Evolutionary conservation across 37 sponge, comb jelly and placozoan genomes (phyloP), one percentile per base, ranked within the genome.

Genomic region (Diacarnus erythraeanus): DNA sequence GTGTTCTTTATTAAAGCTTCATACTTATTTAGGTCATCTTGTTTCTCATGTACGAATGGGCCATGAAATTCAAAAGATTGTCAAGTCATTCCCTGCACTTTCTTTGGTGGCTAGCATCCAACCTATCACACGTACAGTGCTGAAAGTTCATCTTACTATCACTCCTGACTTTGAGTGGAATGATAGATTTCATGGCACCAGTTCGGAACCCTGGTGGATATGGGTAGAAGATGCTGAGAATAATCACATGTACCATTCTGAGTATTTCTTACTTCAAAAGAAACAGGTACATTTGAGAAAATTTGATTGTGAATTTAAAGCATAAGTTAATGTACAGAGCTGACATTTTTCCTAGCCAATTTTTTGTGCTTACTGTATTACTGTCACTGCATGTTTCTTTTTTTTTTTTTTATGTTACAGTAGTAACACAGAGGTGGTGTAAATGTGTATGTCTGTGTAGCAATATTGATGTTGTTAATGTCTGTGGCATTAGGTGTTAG

Each of bases 141-240:
- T 98, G 5, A 80, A 88, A 37, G 87, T 98, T 51, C 72, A 85
- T 20, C 76, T 98, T 41, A 82, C 88, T 27, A 84, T 98, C 65
- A 83, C 86, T 6, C 94, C 99, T 5, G 80, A 88, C 47, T 98
- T 95, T 76, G 78, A 80, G 37, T 98, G 99, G 99, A 81, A 86
- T 41, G 91, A 95, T 68, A 81, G 77, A 47, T 39, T 84, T 44
- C 96, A 95, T 70, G 96, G 99, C 42, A 80, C 75, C 76, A 64
- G 70, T 31, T 73, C 82, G 30, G 92, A 91, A 42, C 91, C 94
- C 34, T 98, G 99, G 99, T 98, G 99, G 99, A 69, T 98, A 8
- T 98, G 99, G 99, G 94, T 98, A 31, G 96, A 95, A 42, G 96
- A 95, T 80, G 66, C 92, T 3, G 93, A 90, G 57, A 92, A 90